Evolutionary conservation across 2,888 invertebrate genomes (phyloP), one percentile per base, ranked within the genome.

Genomic region (Trachelus troglodyta): DNA sequence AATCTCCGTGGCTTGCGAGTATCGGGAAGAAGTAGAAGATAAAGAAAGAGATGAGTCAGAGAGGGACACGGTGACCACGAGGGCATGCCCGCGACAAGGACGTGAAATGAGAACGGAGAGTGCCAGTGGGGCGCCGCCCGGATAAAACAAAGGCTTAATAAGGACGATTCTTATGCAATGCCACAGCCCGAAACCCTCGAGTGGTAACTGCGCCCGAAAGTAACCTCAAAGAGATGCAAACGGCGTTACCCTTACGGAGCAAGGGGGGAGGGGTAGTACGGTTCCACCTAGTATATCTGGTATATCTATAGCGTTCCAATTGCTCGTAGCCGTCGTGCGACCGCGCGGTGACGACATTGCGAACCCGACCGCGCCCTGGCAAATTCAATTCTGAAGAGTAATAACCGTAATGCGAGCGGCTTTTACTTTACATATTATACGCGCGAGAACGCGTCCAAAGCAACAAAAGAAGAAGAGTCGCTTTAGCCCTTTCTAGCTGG

Each of bases 141-240:
- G 31, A 31, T 71, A 71, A 31, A 71, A 31, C 37, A 35, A 33
- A 56, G 73, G n/a, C 56, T 79, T 81, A 80, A 80, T 79, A 78
- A 74, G 56, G 56, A 69, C 81, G 75, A 80, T 81, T 82, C 79
- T 80, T 80, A 80, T 81, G 82, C 82, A 77, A 81, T 69, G 35
- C 56, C 3, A 6, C 1, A 9, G 23, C 35, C 15, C 31, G 30
- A 74, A 76, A 35, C 40, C 76, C 34, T 34, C 37, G 56, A 56
- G 73, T 34, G 76, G 75, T 77, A 76, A 77, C 75, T 74, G 78
- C 74, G 75, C 69, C 76, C n/a, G 37, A 73, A 74, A 74, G 75
- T 76, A 68, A 78, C 76, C 76, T 79, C 77, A 79, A 78, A 81
- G 80, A 76, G 73, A 82, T 82, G 81, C 78, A 82, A 80, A 82